Percentiles rank a stretch among this genome's conserved stretches.
Evolutionary conservation across 30 jellyfish, hydroid and myxozoan genomes (phyloP).

Genomic region (Hydractinia symbiolongicarpus): DNA sequence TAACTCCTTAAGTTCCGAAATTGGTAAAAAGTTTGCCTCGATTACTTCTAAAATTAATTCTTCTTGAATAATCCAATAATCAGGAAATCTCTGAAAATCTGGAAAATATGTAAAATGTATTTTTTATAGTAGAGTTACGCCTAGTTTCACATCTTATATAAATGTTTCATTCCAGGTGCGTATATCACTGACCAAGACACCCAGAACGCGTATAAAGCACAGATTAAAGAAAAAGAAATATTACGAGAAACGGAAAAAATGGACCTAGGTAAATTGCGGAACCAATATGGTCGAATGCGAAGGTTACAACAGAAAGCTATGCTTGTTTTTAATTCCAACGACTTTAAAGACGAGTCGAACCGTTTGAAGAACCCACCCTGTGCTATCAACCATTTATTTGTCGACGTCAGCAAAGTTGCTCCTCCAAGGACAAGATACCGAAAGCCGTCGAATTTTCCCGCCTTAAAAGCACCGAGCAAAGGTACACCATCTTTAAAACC

Average conservation of each 20-base stretch:
- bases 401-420: conserved; percentile 54
- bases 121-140: too few species aligned
- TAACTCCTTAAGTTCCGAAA: too few species aligned
- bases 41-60: too few species aligned
- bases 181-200: conserved; percentile 62
- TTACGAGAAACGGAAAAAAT: conserved; percentile 56
- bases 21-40: too few species aligned
- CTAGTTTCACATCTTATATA: too few species aligned
- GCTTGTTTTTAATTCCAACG: conserved; percentile 72
- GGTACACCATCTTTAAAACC: conserved; percentile 10
- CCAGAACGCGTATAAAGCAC: conserved; percentile 51
- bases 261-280: conserved; percentile 48
- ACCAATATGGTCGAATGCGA: conserved; percentile 83
- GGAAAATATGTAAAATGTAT: too few species aligned
- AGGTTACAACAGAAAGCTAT: conserved; percentile 67
- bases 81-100: too few species aligned
- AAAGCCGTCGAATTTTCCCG: conserved; percentile 24
- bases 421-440: conserved; percentile 24
- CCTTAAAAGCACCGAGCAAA: conserved; percentile 22
- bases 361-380: conserved; percentile 42
- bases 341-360: conserved; percentile 40
- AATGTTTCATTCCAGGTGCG: conserved; percentile 51
- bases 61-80: too few species aligned
- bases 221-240: conserved; percentile 51
- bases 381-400: conserved; percentile 79